Evolutionary conservation across 2,888 invertebrate genomes (phyloP).

Genomic region (Cosmorhoe ocellata): DNA sequence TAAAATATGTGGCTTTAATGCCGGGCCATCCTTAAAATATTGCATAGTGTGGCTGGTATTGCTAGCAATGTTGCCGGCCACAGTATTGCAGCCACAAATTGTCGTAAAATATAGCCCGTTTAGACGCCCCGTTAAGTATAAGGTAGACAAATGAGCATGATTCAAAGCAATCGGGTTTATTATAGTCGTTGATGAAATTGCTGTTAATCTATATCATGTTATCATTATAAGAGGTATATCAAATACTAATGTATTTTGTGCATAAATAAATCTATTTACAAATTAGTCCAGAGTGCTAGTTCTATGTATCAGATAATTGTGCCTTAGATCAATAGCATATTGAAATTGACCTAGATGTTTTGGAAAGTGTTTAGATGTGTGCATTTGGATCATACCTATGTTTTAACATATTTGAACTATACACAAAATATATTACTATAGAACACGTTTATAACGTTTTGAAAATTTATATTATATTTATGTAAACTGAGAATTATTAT

Average conservation of each 20-base stretch:
- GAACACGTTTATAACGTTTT: slow-evolving; percentile 39
- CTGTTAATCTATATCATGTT: slow-evolving; percentile 68
- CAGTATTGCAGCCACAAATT: too few species aligned
- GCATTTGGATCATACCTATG: slow-evolving; percentile 51
- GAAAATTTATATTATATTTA: slow-evolving; percentile 33
- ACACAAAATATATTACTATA: slow-evolving; percentile 25
- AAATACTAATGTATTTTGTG: slow-evolving; percentile 43
- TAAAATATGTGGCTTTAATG: too few species aligned
- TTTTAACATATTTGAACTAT: slow-evolving; percentile 44
- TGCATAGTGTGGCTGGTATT: too few species aligned
- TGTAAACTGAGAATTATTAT: slow-evolving; percentile 39
- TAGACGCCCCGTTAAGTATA: too few species aligned
- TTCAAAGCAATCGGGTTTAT: slow-evolving; percentile 62
- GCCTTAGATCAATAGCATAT: slow-evolving; percentile 75
- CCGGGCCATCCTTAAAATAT: too few species aligned
- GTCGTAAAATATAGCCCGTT: too few species aligned
- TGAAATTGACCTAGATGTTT: slow-evolving; percentile 32
- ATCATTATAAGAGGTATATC: slow-evolving; percentile 59
- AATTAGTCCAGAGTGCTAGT: slow-evolving; percentile 58
- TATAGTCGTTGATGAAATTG: slow-evolving; percentile 66
- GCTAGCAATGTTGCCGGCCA: too few species aligned
- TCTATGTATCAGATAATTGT: slow-evolving; percentile 74
- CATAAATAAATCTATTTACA: slow-evolving; percentile 58
- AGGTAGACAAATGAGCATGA: slow-evolving; percentile 66
- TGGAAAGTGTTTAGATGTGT: slow-evolving; percentile 62